These are phyloP conservation scores for Chrysolina haemoptera DNA, from an alignment of 2,888 invertebrate species.

Conservation along the genomic window DNA sequence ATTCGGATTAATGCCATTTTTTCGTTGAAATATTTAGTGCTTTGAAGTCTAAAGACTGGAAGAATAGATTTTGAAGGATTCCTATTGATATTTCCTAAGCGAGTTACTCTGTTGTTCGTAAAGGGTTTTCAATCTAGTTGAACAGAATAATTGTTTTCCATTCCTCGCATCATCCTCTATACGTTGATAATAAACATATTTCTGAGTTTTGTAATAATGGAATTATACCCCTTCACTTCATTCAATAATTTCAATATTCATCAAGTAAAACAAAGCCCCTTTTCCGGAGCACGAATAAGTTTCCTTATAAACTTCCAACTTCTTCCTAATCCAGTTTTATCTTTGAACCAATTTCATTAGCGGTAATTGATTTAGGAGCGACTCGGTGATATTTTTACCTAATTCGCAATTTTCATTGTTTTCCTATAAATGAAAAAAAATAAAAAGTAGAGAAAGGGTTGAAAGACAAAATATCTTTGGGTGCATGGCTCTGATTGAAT, in stretches of 20 bases:
- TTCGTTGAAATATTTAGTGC: not conserved
- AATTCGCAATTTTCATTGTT: constrained; percentile 3
- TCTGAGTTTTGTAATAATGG: not conserved
- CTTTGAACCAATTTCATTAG: constrained; percentile 13
- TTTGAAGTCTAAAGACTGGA: not conserved
- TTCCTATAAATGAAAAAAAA: not conserved
- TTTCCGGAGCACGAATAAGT: not conserved
- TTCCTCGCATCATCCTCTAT: not conserved
- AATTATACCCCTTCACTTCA: not conserved
- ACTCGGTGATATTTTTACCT: not conserved
- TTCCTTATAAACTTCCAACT: constrained; percentile 14
- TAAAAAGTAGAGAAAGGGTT: not conserved
- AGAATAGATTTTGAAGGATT: not conserved
- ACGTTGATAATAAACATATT: not conserved
- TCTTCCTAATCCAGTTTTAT: constrained; percentile 7
- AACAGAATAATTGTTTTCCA: not conserved
- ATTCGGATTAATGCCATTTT: too few relatives aligned
- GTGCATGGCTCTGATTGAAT: not conserved
- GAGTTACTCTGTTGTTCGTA: not conserved
- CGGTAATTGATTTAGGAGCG: not conserved
- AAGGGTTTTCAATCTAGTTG: not conserved
- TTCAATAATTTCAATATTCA: constrained; percentile 1
- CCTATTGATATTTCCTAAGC: not conserved
- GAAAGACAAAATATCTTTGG: not conserved
- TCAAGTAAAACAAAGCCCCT: not conserved